Evolutionary conservation across 1,140 invertebrate genomes (phyloP).

Genomic region (Manduca sexta): DNA sequence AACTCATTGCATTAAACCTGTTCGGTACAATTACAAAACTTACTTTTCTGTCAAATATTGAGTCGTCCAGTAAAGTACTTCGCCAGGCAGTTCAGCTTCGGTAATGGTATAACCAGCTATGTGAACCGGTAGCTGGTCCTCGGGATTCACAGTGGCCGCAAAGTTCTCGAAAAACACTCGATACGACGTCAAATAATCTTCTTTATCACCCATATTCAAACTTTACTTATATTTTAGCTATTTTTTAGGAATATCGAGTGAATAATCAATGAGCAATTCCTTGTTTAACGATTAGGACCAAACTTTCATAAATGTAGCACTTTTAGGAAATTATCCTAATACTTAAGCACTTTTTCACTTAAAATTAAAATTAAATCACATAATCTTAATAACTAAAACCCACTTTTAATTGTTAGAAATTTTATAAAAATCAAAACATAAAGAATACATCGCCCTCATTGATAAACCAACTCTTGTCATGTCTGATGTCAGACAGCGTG

Average conservation of each 20-base stretch:
- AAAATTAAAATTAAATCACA: slow-evolving; percentile 22
- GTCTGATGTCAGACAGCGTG: background rate
- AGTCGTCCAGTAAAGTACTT: slow-evolving; percentile 83
- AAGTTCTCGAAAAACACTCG: slow-evolving; percentile 81
- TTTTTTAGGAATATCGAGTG: slow-evolving; percentile 22
- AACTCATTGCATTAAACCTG: background rate
- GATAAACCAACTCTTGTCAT: background rate
- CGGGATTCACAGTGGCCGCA: slow-evolving; percentile 76
- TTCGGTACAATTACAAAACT: slow-evolving; percentile 50
- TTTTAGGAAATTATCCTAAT: slow-evolving; percentile 8
- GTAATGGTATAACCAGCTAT: slow-evolving; percentile 79
- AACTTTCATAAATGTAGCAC: slow-evolving; percentile 9
- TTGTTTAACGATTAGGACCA: slow-evolving; percentile 19
- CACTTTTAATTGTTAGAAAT: slow-evolving; percentile 18
- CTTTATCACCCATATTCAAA: slow-evolving; percentile 68
- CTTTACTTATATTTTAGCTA: slow-evolving; percentile 24
- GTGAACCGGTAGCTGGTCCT: slow-evolving; percentile 84
- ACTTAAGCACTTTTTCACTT: slow-evolving; percentile 24
- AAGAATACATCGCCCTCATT: slow-evolving; percentile 34
- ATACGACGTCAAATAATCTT: slow-evolving; percentile 80
- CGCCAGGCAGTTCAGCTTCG: slow-evolving; percentile 81
- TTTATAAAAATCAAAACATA: slow-evolving; percentile 52
- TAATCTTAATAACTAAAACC: slow-evolving; percentile 19
- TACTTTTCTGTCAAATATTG: slow-evolving; percentile 86
- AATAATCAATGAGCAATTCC: slow-evolving; percentile 47